Percentiles rank a stretch among this genome's conserved stretches.
phyloP scores from a whole-genome alignment of 1,140 invertebrate genomes.

The Stegodyphus mimosarum region DNA sequence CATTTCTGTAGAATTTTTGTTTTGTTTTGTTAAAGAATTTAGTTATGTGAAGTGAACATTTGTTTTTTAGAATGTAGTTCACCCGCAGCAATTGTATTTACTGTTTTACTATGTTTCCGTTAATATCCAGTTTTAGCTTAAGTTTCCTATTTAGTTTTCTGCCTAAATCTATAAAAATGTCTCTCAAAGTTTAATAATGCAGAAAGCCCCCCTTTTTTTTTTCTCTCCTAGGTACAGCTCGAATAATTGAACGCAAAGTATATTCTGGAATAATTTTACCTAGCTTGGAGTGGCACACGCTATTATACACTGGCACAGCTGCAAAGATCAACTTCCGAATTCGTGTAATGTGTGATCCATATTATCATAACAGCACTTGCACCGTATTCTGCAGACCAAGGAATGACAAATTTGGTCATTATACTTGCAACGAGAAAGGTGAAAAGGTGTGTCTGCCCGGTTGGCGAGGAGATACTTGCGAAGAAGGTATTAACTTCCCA shows the following conservation, averaged over 20 bases:
- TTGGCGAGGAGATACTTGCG: slow-evolving; percentile 92
- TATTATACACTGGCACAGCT: slow-evolving; percentile 75
- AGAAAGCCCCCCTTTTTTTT: neutral
- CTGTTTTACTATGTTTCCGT: too few relatives aligned
- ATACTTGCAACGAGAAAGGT: slow-evolving; percentile 85
- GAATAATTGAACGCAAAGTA: slow-evolving; percentile 85
- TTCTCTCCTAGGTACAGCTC: slow-evolving; percentile 71
- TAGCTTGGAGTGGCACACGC: slow-evolving; percentile 88
- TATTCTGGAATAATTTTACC: slow-evolving; percentile 91
- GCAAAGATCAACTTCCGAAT: slow-evolving; percentile 73
- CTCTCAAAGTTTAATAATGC: too few relatives aligned
- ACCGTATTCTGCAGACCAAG: slow-evolving; percentile 87
- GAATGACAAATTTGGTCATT: slow-evolving; percentile 93
- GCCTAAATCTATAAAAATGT: too few relatives aligned
- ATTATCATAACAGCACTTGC: slow-evolving; percentile 94
- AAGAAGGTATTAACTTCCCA: slow-evolving; percentile 82
- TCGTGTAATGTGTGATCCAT: slow-evolving; percentile 86
- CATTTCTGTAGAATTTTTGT: too few relatives aligned
- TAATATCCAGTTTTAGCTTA: too few relatives aligned
- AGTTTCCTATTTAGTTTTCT: too few relatives aligned
- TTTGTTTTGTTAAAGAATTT: too few relatives aligned
- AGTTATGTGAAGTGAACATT: too few relatives aligned
- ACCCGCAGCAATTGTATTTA: too few relatives aligned
- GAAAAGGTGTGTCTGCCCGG: slow-evolving; percentile 88
- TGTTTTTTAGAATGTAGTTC: too few relatives aligned